These are phyloP conservation scores for Ahaetulla prasina DNA, from an alignment of 2,113 vertebrate genomes.

Conservation along the genomic window DNA sequence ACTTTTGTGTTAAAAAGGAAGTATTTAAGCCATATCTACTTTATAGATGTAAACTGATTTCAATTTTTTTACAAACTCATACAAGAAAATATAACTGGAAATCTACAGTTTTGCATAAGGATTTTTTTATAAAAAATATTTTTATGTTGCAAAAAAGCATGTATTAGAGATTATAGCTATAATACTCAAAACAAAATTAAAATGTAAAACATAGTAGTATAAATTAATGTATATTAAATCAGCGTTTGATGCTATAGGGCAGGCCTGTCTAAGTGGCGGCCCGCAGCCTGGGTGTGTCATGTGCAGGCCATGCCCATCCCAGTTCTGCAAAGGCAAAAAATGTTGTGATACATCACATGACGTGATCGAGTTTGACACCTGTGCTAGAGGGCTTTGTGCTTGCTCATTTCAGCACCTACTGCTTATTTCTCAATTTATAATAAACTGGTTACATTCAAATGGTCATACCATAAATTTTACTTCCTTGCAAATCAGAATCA, in stretches of 20 bases:
- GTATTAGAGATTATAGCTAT: background rate
- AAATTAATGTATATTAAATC: background rate
- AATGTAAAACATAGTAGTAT: background rate
- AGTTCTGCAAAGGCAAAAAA: no score
- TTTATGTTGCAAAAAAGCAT: background rate
- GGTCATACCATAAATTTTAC: background rate
- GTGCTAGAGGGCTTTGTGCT: background rate
- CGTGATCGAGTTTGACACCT: no score
- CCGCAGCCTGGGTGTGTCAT: no score
- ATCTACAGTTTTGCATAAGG: background rate
- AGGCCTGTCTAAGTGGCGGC: no score
- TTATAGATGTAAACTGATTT: background rate
- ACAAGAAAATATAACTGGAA: background rate
- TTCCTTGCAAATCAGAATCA: background rate
- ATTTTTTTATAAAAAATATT: background rate
- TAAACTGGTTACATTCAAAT: background rate
- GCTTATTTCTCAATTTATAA: background rate
- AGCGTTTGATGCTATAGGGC: background rate
- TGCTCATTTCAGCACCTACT: background rate
- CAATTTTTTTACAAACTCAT: background rate
- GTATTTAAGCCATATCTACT: constrained; percentile 8
- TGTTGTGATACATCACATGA: background rate
- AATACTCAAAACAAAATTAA: background rate
- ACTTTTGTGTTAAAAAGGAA: constrained; percentile 7
- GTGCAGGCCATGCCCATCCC: no score